Percentiles rank a stretch among this genome's conserved stretches.
Evolutionary conservation across 2,113 vertebrate species (phyloP).

Genomic region (Myiozetetes cayanensis): DNA sequence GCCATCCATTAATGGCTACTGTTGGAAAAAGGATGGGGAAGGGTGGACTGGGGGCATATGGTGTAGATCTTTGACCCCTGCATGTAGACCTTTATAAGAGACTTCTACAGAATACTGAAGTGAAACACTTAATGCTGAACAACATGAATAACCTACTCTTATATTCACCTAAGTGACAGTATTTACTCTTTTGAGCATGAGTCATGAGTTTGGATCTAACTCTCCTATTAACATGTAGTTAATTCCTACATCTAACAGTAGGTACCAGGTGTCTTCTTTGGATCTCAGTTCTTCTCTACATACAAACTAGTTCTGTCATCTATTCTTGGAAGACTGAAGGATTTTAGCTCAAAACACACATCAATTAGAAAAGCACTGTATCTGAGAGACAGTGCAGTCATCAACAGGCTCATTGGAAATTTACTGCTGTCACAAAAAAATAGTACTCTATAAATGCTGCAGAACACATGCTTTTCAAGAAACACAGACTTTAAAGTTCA

Average conservation of each 20-base stretch:
- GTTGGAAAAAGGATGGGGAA: background rate
- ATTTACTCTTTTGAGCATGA: background rate
- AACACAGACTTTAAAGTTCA: background rate
- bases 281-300: background rate
- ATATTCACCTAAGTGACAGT: background rate
- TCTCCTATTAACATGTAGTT: background rate
- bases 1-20: background rate
- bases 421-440: background rate
- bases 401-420: background rate
- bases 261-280: background rate
- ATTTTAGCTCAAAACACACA: background rate
- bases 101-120: background rate
- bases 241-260: background rate
- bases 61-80: background rate
- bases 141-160: background rate
- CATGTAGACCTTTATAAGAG: background rate
- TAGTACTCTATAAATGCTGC: background rate
- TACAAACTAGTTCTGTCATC: background rate
- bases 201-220: background rate
- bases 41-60: background rate
- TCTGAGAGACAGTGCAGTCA: background rate
- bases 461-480: background rate
- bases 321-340: background rate
- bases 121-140: background rate
- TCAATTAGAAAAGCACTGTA: background rate